Evolutionary conservation across 2,888 invertebrate genomes (phyloP), one percentile per base, ranked within the genome.

Genomic region (Lithosia quadra): DNA sequence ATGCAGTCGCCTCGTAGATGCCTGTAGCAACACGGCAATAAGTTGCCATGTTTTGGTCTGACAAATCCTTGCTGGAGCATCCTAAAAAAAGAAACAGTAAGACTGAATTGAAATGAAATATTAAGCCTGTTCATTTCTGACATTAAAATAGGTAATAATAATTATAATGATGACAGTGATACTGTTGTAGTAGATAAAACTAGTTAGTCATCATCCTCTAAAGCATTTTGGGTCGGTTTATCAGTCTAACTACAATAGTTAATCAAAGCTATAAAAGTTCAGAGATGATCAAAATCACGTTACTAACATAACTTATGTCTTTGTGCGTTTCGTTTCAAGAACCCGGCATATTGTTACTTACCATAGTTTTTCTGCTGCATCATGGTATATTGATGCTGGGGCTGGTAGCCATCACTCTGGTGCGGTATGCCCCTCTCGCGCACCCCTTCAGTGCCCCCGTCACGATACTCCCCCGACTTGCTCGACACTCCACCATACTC

Each of bases 401-500:
- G 36, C 76, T 86, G 88, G 73, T 82, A 84, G 69, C 84, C 81
- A 39, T 88, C 87, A 49, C 76, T 73, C 60, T 91, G 90, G 72
- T 89, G 91, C 53, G 84, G 78, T 65, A 84, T 76, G 22, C 81
- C 74, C 71, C 89, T 82, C 18, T 91, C 91, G 63, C 88, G 82
- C 49, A 83, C 84, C 7, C 87, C 87, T 39, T 86, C 84, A 39
- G 83, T 74, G 8, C 79, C 81, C 18, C 82, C 80, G 21, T 91
- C 92, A 68, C 90, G 89, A 81, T 87, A 90, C 72, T 92, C 92
- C 81, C 88, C 90, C 77, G 88, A 79, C 85, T 93, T 92, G 83
- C 80, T 92, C 73, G 93, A 87, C 73, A 84, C 86, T 57, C 88
- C 88, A 86, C 91, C 94, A 95, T 93, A 93, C 84, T 95, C 94